A percentile compares a stretch with the other conserved stretches of the same genome.
phyloP scores from a whole-genome alignment of 1,140 invertebrate genomes.

The Wasmannia auropunctata region DNA sequence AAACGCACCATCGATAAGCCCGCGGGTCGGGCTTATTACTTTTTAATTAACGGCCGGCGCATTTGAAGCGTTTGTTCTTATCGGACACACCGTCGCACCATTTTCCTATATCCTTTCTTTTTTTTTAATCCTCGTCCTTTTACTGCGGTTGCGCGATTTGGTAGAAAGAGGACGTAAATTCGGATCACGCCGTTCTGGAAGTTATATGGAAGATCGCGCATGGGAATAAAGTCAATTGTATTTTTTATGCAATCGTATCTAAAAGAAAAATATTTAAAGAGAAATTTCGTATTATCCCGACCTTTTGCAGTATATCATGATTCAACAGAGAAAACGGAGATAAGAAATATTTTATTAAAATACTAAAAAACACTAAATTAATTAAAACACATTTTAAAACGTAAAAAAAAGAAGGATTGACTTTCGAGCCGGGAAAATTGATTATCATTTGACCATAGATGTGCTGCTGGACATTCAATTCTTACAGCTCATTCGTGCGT shows the following conservation, averaged over 20 bases:
- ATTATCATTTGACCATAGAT: background rate
- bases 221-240: background rate
- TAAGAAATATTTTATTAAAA: background rate
- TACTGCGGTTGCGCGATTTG: background rate
- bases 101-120: constrained; percentile 25
- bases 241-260: background rate
- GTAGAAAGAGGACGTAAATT: background rate
- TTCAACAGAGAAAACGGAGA: background rate
- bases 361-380: background rate
- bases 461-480: background rate
- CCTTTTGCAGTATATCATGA: background rate
- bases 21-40: constrained; percentile 62
- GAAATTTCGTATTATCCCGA: background rate
- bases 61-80: constrained; percentile 44
- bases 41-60: constrained; percentile 67
- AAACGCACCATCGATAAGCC: constrained; percentile 35
- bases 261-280: constrained; percentile 5
- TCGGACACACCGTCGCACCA: constrained; percentile 7
- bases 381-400: background rate
- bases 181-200: background rate
- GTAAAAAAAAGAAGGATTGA: background rate
- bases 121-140: background rate
- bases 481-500: background rate
- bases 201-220: background rate
- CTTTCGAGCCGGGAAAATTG: background rate